These are phyloP conservation scores for Lordiphosa mommai DNA, from an alignment of 1,140 invertebrate genomes.

Conservation along the genomic window DNA sequence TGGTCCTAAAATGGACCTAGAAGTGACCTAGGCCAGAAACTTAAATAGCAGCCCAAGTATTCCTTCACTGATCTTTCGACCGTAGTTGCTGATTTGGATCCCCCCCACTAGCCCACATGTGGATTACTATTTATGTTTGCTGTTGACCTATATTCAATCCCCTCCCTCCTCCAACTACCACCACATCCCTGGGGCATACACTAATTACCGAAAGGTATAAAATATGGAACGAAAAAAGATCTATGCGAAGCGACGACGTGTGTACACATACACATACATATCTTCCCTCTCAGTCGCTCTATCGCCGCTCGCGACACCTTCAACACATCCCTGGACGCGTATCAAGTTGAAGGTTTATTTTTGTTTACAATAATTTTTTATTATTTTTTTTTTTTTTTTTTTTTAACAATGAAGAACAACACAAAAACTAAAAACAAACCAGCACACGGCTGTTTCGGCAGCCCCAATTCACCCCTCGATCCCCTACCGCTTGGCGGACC, in stretches of 20 bases:
- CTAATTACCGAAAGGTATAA: slow-evolving; percentile 39
- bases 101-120: slow-evolving; percentile 9
- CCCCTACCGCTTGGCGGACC: background rate
- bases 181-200: slow-evolving; percentile 1
- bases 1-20: too few relatives aligned
- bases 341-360: slow-evolving; percentile 80
- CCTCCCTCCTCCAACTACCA: background rate
- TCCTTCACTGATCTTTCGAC: background rate
- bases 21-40: too few relatives aligned
- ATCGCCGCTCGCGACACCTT: slow-evolving; percentile 45
- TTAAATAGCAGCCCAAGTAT: too few relatives aligned
- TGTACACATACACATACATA: background rate
- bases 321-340: slow-evolving; percentile 76
- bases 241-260: background rate
- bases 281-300: background rate
- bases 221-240: slow-evolving; percentile 33
- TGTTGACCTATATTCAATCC: slow-evolving; percentile 45
- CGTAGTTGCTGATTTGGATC: background rate
- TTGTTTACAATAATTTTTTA: slow-evolving; percentile 72
- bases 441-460: slow-evolving; percentile 31
- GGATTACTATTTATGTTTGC: slow-evolving; percentile 53
- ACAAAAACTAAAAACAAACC: slow-evolving; percentile 31
- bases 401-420: slow-evolving; percentile 41
- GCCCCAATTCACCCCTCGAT: background rate
- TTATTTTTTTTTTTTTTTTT: slow-evolving; percentile 16